These are phyloP conservation scores for Pycnomerus fuliginosus DNA, from an alignment of 2,888 invertebrate genomes.

Conservation along the genomic window DNA sequence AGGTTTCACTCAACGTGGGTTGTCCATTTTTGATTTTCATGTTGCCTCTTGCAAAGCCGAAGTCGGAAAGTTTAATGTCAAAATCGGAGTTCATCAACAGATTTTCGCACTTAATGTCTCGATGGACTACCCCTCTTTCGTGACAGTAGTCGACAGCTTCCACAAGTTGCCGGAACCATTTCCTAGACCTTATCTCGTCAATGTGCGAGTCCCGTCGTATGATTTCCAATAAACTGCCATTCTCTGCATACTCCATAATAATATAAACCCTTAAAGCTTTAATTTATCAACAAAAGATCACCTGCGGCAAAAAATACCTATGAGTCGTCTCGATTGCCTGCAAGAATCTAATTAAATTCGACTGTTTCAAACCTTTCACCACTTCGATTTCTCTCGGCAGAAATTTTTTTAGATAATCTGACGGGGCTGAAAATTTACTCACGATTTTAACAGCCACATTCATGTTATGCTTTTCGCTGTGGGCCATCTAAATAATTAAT, in stretches of 20 bases:
- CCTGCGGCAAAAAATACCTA: constrained; percentile 55
- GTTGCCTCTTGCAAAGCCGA: constrained; percentile 74
- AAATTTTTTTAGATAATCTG: constrained; percentile 79
- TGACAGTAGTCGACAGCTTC: constrained; percentile 79
- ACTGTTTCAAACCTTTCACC: constrained; percentile 77
- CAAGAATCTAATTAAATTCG: constrained; percentile 75
- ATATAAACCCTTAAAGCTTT: constrained; percentile 67
- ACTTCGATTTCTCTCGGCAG: constrained; percentile 81
- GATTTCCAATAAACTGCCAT: constrained; percentile 75
- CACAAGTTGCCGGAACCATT: constrained; percentile 72
- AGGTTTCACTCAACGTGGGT: constrained; percentile 73
- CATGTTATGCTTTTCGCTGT: constrained; percentile 69
- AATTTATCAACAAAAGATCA: not conserved
- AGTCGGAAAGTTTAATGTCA: constrained; percentile 77
- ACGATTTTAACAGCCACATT: constrained; percentile 82
- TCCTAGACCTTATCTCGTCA: constrained; percentile 66
- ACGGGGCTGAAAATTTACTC: constrained; percentile 77
- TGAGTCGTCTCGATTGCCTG: constrained; percentile 85
- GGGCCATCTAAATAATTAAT: constrained; percentile 58
- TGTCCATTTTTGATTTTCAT: constrained; percentile 67
- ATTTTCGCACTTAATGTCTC: constrained; percentile 84
- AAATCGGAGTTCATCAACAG: constrained; percentile 69
- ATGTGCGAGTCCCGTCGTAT: constrained; percentile 72
- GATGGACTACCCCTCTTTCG: constrained; percentile 76
- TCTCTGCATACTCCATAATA: constrained; percentile 81